A percentile compares a stretch with the other conserved stretches of the same genome.
phyloP scores from a whole-genome alignment of 2,113 vertebrate genomes.

The Odobenus rosmarus region DNA sequence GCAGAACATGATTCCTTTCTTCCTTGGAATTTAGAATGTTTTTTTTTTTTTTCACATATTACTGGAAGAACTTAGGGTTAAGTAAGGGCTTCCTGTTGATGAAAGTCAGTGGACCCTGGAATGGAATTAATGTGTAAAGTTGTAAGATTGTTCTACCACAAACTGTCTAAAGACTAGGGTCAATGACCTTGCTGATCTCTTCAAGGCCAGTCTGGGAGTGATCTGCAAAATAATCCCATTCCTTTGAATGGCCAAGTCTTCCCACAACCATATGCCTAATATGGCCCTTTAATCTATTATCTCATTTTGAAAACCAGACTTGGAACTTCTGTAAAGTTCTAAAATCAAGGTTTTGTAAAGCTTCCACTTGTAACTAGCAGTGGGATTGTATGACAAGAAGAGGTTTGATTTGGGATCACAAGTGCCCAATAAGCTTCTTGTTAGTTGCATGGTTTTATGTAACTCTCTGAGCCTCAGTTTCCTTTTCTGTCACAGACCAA shows the following conservation, averaged over 20 bases:
- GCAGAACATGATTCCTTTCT: not conserved
- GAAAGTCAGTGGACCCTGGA: not conserved
- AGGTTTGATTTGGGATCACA: not conserved
- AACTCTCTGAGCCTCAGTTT: not conserved
- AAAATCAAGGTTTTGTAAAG: not conserved
- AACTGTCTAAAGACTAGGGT: not conserved
- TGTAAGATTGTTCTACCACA: not conserved
- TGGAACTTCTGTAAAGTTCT: not conserved
- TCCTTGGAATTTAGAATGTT: not conserved
- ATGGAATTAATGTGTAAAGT: not conserved
- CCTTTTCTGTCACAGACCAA: not conserved
- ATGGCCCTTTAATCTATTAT: not conserved
- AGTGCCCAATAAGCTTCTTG: not conserved
- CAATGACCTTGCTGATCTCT: not conserved
- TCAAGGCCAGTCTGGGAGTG: not conserved
- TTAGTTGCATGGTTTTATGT: not conserved
- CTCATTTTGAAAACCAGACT: conserved; percentile 8
- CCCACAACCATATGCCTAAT: not conserved
- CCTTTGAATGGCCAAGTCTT: not conserved
- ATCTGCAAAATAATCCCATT: not conserved
- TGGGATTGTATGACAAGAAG: not conserved
- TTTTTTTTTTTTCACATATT: not conserved
- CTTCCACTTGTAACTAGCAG: not conserved
- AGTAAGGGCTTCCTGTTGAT: not conserved
- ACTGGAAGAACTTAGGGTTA: not conserved